Percentiles rank a stretch among this genome's conserved stretches.
Conservation (phyloP, 2,888 invertebrate species). For the Spisula solida region DNA sequence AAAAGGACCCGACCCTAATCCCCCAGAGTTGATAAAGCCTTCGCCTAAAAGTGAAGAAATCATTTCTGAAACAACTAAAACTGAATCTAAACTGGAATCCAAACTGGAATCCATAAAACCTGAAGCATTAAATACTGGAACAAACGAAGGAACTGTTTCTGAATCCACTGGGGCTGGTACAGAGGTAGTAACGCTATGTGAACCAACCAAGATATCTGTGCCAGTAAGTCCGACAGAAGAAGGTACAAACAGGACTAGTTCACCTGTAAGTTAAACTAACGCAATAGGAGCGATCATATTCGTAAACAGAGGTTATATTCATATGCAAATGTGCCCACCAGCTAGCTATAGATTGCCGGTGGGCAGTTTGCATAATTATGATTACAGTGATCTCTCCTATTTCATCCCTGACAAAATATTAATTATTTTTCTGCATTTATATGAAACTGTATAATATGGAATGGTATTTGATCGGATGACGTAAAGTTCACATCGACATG, state of each 20-base stretch:
- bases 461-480: no score
- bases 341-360: no score
- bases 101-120: conserved; percentile 27
- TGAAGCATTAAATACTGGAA: not conserved
- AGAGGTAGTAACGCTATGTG: not conserved
- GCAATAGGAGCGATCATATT: no score
- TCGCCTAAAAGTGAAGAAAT: conserved; percentile 6
- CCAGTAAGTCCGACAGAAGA: not conserved
- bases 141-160: conserved; percentile 21
- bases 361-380: no score
- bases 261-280: conserved; percentile 38
- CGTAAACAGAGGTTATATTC: no score
- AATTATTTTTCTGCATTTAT: not conserved
- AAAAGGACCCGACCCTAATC: conserved; percentile 30
- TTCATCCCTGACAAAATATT: not conserved
- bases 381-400: no score
- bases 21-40: conserved; percentile 32
- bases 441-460: no score
- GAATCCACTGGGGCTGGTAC: not conserved
- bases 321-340: no score
- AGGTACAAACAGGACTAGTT: not conserved
- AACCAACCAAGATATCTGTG: not conserved
- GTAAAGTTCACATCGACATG: no score
- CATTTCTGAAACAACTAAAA: conserved; percentile 31
- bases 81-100: not conserved